These are phyloP conservation scores for Glaucopsyche alexis DNA, from an alignment of 2,888 invertebrate species.

Conservation along the genomic window DNA sequence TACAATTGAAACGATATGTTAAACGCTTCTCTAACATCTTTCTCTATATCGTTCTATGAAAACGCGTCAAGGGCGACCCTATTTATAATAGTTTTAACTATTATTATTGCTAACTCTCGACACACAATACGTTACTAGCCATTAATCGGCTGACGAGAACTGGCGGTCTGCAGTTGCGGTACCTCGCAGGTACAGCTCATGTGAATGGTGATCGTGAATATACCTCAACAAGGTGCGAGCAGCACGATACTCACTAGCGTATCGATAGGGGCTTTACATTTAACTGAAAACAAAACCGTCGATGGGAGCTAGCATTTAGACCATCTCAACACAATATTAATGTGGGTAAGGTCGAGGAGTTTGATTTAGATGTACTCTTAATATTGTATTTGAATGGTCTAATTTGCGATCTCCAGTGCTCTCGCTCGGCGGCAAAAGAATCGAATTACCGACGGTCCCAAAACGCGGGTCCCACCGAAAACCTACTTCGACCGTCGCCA, in stretches of 20 bases:
- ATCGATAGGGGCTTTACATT: background rate
- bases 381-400: slow-evolving; percentile 36
- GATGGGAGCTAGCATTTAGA: slow-evolving; percentile 29
- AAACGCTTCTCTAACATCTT: slow-evolving; percentile 51
- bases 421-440: background rate
- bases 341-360: slow-evolving; percentile 26
- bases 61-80: slow-evolving; percentile 58
- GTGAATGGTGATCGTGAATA: too few species aligned
- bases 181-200: background rate
- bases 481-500: slow-evolving; percentile 27
- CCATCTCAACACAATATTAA: slow-evolving; percentile 52
- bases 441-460: background rate
- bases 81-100: slow-evolving; percentile 54
- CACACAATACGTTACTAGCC: slow-evolving; percentile 53
- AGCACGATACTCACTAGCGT: background rate
- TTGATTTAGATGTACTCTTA: background rate
- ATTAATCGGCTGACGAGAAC: slow-evolving; percentile 32
- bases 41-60: slow-evolving; percentile 46
- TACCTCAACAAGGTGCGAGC: slow-evolving; percentile 25
- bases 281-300: background rate
- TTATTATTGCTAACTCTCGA: slow-evolving; percentile 64
- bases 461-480: slow-evolving; percentile 27
- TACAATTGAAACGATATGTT: slow-evolving; percentile 72
- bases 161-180: slow-evolving; percentile 20
- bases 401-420: background rate